These are phyloP conservation scores for Chlamydotis undulata DNA, from an alignment of 2,113 vertebrate genomes.

Conservation along the genomic window DNA sequence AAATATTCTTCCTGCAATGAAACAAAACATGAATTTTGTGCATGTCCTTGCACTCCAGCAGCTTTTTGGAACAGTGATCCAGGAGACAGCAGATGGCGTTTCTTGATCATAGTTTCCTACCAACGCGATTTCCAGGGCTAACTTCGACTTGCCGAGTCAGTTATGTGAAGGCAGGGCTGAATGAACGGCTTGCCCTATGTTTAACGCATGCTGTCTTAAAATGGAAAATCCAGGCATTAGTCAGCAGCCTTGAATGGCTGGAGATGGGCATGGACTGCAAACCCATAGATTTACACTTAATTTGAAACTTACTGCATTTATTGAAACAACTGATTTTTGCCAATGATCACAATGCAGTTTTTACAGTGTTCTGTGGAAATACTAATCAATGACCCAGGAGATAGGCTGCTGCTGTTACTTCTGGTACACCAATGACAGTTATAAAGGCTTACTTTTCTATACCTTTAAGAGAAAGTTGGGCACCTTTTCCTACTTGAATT, in stretches of 20 bases:
- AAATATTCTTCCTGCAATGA: neutral
- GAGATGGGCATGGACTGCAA: fast-evolving
- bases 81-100: constrained; percentile 55
- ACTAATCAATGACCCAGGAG: neutral
- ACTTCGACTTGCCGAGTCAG: neutral
- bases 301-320: neutral
- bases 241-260: fast-evolving
- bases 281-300: neutral
- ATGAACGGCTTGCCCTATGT: neutral
- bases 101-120: neutral
- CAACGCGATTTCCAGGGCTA: fast-evolving
- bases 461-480: neutral
- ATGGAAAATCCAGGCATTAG: neutral
- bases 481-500: neutral
- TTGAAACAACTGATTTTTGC: neutral
- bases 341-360: neutral
- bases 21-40: fast-evolving
- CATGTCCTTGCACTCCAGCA: neutral
- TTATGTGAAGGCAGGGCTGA: neutral
- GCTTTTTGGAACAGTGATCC: neutral
- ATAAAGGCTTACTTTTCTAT: neutral
- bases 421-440: neutral
- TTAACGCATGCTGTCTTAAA: neutral
- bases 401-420: neutral
- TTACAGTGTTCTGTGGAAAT: neutral